Evolutionary conservation across 2,797 vertebrate species (phyloP).

Genomic region (Acomys russatus): DNA sequence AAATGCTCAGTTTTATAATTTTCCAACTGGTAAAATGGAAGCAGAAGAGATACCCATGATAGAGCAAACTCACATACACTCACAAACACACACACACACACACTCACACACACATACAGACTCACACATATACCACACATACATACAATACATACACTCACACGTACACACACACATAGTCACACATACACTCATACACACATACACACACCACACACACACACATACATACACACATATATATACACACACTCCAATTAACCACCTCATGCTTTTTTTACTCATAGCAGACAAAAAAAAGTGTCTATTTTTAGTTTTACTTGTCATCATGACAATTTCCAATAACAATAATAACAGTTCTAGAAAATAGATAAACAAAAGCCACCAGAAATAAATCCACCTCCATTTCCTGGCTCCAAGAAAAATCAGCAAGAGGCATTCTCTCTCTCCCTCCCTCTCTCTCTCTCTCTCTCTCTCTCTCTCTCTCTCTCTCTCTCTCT

Average conservation of each 20-base stretch:
- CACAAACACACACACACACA: neutral
- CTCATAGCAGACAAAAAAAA: neutral
- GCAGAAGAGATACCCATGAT: neutral
- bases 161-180: neutral
- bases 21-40: neutral
- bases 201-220: neutral
- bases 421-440: neutral
- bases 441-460: neutral
- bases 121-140: neutral
- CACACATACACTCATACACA: neutral
- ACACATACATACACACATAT: neutral
- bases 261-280: neutral
- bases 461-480: neutral
- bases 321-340: constrained; percentile 15
- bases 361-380: constrained; percentile 14
- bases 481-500: neutral
- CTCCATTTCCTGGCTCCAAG: neutral
- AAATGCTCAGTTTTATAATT: neutral
- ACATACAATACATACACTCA: neutral
- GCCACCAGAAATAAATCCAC: neutral
- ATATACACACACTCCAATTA: neutral
- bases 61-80: neutral
- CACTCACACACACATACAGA: neutral
- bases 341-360: neutral
- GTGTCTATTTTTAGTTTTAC: constrained; percentile 12